These are phyloP conservation scores for Tachina fera DNA, from an alignment of 2,888 invertebrate genomes.

Conservation along the genomic window DNA sequence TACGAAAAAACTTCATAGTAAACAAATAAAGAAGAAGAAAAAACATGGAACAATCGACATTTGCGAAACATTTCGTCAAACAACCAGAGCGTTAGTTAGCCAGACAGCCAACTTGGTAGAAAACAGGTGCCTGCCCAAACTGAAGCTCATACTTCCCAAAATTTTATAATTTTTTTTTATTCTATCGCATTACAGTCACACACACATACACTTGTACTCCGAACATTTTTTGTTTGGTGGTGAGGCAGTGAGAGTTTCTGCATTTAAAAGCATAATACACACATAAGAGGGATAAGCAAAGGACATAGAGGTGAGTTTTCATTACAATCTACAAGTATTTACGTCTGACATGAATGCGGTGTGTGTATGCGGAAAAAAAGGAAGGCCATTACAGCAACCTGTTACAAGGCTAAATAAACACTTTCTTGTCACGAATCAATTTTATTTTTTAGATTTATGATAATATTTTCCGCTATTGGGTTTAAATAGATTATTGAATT, in stretches of 20 bases:
- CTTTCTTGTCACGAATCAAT: neutral
- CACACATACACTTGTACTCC: neutral
- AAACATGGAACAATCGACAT: constrained; percentile 27
- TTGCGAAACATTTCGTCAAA: constrained; percentile 36
- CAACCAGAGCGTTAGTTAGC: neutral
- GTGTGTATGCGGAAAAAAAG: neutral
- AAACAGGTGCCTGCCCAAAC: neutral
- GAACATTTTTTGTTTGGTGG: constrained; percentile 7
- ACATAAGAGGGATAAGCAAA: constrained; percentile 35
- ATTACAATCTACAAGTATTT: constrained; percentile 39
- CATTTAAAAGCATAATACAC: constrained; percentile 9
- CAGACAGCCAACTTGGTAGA: neutral
- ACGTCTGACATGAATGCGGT: neutral
- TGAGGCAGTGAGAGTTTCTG: constrained; percentile 6
- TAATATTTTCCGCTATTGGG: constrained; percentile 13
- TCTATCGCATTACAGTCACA: constrained; percentile 11
- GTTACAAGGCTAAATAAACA: constrained; percentile 62
- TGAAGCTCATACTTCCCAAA: constrained; percentile 9
- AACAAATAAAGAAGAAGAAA: constrained; percentile 10
- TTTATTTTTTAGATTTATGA: constrained; percentile 4
- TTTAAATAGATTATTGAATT: constrained; percentile 1
- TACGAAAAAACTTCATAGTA: neutral
- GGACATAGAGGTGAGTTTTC: constrained; percentile 44
- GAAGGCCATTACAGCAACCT: constrained; percentile 66
- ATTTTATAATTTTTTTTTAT: constrained; percentile 11